A percentile compares a stretch with the other conserved stretches of the same genome.
Conservation (phyloP, 2,888 invertebrate species). For the Sinotaia quadrata region DNA sequence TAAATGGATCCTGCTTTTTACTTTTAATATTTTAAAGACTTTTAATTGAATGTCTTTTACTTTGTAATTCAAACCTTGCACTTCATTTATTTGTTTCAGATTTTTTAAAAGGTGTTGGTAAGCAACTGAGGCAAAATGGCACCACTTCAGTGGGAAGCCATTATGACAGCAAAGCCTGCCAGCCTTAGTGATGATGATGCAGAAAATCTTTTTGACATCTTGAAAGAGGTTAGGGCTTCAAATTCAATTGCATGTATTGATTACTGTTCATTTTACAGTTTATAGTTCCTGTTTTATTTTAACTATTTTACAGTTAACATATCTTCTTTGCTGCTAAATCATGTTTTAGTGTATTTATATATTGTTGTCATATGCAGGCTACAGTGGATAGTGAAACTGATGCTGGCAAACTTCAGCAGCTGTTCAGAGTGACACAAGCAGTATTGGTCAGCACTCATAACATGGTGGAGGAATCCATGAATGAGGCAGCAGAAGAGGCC, state of each 20-base stretch:
- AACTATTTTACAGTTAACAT: not conserved
- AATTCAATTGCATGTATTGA: not conserved
- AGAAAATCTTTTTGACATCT: conserved; percentile 61
- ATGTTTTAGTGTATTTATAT: too few relatives aligned
- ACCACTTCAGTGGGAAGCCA: conserved; percentile 65
- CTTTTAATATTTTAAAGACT: too few relatives aligned
- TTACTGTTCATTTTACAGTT: not conserved
- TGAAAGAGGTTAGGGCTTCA: conserved; percentile 56
- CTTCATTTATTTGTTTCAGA: not conserved
- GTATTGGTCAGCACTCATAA: conserved; percentile 66
- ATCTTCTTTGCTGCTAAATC: not conserved
- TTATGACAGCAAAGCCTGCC: conserved; percentile 60
- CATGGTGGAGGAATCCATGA: conserved; percentile 62
- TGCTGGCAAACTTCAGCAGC: conserved; percentile 56
- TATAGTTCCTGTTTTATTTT: not conserved
- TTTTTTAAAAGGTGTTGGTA: not conserved
- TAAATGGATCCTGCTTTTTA: too few relatives aligned
- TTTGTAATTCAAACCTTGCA: too few relatives aligned
- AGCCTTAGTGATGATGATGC: conserved; percentile 62
- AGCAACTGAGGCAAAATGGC: conserved; percentile 53
- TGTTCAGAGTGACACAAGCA: conserved; percentile 64
- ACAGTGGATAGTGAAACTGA: conserved; percentile 59
- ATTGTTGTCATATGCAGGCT: conserved; percentile 39
- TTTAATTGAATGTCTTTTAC: too few relatives aligned
- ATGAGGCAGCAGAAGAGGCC: conserved; percentile 62